Evolutionary conservation across 2,888 invertebrate species (phyloP), one percentile per base, ranked within the genome.

Genomic region (Macrostomum cliftonense): DNA sequence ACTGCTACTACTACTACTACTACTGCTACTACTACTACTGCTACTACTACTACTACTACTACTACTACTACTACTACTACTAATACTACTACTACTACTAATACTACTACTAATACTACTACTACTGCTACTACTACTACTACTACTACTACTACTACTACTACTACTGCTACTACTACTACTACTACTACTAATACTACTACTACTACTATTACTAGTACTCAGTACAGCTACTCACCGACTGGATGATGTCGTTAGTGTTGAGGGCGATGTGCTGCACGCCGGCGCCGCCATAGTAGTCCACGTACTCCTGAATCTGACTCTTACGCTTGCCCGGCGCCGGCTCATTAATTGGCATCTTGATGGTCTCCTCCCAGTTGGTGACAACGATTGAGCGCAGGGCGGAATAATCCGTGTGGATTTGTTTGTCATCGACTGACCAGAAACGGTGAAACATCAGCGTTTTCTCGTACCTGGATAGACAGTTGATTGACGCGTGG

Each of bases 261-360:
- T 89, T 89, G n/a, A 97, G 75, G 2, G 95, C 95, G 58, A 97
- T 88, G 64, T 97, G 97, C 70, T 97, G 97, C 1, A 95, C 89
- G 0, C 97, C 97, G 1, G 89, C 82, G 1, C 91, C 89, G 1
- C 93, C 95, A 64, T 95, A 89, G 67, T 91, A 97, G 61, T 97
- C 93, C 40, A 95, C 89, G 66, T 85, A 97, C 70, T 97, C 97
- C 72, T 73, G 83, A 57, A 97, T 95, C 74, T 97, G 97, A 54
- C 91, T 93, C 70, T 86, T 89, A 73, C 81, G 83, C 68, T 85
- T 86, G 2, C 91, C 93, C 1, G 77, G 71, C 0, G 95, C 97
- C 2, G 95, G 95, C 68, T 97, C 97, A 68, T 97, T 97, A 61
- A 97, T 86, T 11, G 95, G 95, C 78, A 97, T 78, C 76, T 87